Conservation (phyloP, 2,113 vertebrate species). For the Hipposideros armiger region DNA sequence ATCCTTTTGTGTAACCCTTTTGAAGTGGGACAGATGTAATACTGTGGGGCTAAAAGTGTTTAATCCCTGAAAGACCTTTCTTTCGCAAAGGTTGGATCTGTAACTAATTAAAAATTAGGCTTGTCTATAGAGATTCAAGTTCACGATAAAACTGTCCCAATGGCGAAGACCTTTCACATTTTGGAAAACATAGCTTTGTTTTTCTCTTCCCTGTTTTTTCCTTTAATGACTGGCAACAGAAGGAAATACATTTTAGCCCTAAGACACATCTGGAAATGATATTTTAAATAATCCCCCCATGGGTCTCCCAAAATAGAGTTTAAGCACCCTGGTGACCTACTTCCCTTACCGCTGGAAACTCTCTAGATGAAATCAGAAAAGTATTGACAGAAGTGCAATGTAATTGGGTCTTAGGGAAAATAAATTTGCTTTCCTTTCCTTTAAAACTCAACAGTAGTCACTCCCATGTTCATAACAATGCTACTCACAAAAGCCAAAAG, state of each 20-base stretch:
- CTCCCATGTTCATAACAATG: neutral
- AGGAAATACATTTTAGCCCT: slow-evolving; percentile 64
- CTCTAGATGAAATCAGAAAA: slow-evolving; percentile 65
- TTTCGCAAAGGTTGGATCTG: slow-evolving; percentile 37
- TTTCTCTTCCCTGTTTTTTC: slow-evolving; percentile 70
- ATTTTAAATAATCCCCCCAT: slow-evolving; percentile 54
- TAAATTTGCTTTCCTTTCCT: slow-evolving; percentile 48
- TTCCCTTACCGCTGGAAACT: slow-evolving; percentile 65
- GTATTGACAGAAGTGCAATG: slow-evolving; percentile 48
- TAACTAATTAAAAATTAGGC: slow-evolving; percentile 72
- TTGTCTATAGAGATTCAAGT: slow-evolving; percentile 46
- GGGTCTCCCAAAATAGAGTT: slow-evolving; percentile 47
- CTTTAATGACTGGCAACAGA: slow-evolving; percentile 72
- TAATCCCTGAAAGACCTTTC: neutral
- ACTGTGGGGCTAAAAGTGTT: slow-evolving; percentile 28
- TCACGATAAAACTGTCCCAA: slow-evolving; percentile 63
- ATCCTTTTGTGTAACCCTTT: slow-evolving; percentile 46
- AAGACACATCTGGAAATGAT: slow-evolving; percentile 77
- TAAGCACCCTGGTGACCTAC: slow-evolving; percentile 60
- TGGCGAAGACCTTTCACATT: slow-evolving; percentile 60
- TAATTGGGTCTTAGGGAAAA: slow-evolving; percentile 40
- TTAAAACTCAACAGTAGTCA: slow-evolving; percentile 44
- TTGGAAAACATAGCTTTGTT: slow-evolving; percentile 68
- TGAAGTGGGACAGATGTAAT: slow-evolving; percentile 40
- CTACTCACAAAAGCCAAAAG: neutral